phyloP scores from a whole-genome alignment of 2,113 vertebrate species.

The Tretioscincus oriximinensis region DNA sequence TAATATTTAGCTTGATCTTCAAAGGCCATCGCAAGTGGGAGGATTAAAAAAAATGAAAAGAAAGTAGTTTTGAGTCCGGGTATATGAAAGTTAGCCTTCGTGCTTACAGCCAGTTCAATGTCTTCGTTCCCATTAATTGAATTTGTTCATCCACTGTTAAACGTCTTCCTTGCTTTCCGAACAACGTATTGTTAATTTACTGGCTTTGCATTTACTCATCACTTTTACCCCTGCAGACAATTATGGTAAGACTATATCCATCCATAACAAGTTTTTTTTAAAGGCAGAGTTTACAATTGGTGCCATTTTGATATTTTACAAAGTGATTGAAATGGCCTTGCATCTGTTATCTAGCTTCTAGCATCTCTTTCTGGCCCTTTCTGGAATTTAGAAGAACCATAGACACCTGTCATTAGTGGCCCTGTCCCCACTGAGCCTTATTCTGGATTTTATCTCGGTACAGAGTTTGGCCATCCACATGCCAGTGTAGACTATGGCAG shows the following conservation, averaged over 20 bases:
- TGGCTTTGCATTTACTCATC: conserved; percentile 10
- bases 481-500: too few relatives aligned
- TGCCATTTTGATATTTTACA: too few relatives aligned
- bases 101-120: not conserved
- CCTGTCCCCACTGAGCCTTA: too few relatives aligned
- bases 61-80: not conserved
- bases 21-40: not conserved
- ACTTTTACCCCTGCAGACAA: conserved; percentile 15
- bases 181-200: conserved; percentile 9
- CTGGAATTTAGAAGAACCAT: too few relatives aligned
- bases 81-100: accelerated
- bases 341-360: too few relatives aligned
- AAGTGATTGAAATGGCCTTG: too few relatives aligned
- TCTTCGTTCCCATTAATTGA: not conserved
- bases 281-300: too few relatives aligned
- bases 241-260: not conserved
- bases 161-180: conserved; percentile 25
- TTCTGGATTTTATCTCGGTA: too few relatives aligned
- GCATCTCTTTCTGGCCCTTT: too few relatives aligned
- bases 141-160: not conserved
- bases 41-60: not conserved
- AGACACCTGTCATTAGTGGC: too few relatives aligned
- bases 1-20: conserved; percentile 5
- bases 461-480: too few relatives aligned
- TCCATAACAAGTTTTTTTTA: not conserved